phyloP scores from a whole-genome alignment of 2,113 vertebrate genomes.

The Rhizomys pruinosus region DNA sequence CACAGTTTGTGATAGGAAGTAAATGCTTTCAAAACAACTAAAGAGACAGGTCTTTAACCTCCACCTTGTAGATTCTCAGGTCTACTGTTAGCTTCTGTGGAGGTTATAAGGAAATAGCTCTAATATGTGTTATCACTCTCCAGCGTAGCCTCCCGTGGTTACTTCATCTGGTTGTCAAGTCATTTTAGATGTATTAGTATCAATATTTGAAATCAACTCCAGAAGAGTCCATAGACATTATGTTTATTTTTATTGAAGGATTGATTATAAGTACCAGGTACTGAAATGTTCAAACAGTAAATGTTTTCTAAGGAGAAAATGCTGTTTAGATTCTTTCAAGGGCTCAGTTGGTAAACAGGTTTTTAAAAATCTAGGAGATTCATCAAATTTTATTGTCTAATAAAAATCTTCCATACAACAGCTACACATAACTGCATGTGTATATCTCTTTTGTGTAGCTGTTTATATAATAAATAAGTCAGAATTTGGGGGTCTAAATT shows the following conservation, averaged over 20 bases:
- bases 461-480: not conserved
- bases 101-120: constrained; percentile 76
- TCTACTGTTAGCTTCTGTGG: constrained; percentile 84
- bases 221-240: not conserved
- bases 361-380: constrained; percentile 16
- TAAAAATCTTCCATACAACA: not conserved
- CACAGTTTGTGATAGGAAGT: constrained; percentile 89
- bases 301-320: constrained; percentile 4
- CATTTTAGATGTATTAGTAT: constrained; percentile 60
- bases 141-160: constrained; percentile 75
- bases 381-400: constrained; percentile 9
- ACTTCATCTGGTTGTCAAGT: constrained; percentile 54
- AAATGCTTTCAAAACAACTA: constrained; percentile 89
- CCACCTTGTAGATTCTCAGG: constrained; percentile 84
- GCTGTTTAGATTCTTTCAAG: constrained; percentile 6
- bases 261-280: not conserved
- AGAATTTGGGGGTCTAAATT: not conserved
- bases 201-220: constrained; percentile 33
- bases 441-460: not conserved
- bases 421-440: not conserved
- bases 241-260: constrained; percentile 17
- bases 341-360: not conserved
- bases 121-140: constrained; percentile 73
- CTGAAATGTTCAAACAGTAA: not conserved
- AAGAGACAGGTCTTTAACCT: constrained; percentile 88